These are phyloP conservation scores for Ptychoptera contaminata DNA, from an alignment of 2,888 invertebrate species.

Conservation along the genomic window DNA sequence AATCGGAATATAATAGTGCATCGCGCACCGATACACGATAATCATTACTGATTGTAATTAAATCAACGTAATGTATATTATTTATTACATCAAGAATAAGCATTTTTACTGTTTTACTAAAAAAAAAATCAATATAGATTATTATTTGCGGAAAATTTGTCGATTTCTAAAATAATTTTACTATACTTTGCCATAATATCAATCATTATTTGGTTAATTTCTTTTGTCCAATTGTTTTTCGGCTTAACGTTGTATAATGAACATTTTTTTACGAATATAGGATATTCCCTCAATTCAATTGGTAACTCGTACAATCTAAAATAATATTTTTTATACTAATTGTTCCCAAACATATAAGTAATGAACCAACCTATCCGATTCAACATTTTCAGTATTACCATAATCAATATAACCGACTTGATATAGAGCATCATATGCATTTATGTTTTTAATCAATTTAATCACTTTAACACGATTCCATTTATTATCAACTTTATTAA, in stretches of 20 bases:
- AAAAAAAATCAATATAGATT: constrained; percentile 10
- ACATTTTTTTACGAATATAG: constrained; percentile 42
- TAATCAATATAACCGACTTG: constrained; percentile 35
- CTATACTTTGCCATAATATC: constrained; percentile 46
- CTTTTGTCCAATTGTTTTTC: constrained; percentile 33
- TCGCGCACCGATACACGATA: constrained; percentile 29
- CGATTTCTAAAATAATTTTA: no score
- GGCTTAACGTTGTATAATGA: constrained; percentile 40
- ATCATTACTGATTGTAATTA: constrained; percentile 20
- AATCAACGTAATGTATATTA: constrained; percentile 28
- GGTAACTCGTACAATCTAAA: constrained; percentile 35
- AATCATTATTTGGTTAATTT: constrained; percentile 38
- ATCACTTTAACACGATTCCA: constrained; percentile 44
- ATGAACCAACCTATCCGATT: constrained; percentile 37
- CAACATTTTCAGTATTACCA: constrained; percentile 37
- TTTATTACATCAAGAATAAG: constrained; percentile 14
- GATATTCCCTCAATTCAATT: constrained; percentile 28
- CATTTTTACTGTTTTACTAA: constrained; percentile 17
- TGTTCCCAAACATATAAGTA: no score
- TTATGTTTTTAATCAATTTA: constrained; percentile 19
- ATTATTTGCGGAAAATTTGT: no score
- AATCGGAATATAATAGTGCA: constrained; percentile 23
- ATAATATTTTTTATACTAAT: no score
- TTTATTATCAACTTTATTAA: constrained; percentile 34
- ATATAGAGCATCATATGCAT: constrained; percentile 26